phyloP scores from a whole-genome alignment of 2,888 invertebrate genomes.

The Philereme vetulata region DNA sequence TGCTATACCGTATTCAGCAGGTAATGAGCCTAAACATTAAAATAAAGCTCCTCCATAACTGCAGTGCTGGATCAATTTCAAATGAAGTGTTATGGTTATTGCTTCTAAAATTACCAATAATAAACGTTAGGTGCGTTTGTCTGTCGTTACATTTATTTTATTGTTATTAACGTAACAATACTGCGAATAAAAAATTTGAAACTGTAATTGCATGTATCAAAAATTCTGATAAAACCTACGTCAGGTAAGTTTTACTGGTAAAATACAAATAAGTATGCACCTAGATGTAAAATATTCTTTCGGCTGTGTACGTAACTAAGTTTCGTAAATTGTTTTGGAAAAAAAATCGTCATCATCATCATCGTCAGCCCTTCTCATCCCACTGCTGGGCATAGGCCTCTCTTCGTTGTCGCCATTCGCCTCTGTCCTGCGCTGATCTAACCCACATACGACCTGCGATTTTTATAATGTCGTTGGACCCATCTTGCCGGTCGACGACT shows the following conservation, averaged over 20 bases:
- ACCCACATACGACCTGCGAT: too few species aligned
- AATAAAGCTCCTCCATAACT: conserved; percentile 13
- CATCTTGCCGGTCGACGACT: too few species aligned
- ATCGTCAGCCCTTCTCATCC: too few species aligned
- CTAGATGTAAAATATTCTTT: too few species aligned
- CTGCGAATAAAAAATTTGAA: conserved; percentile 5
- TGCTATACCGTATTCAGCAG: too few species aligned
- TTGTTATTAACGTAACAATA: conserved; percentile 54
- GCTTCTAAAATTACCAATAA: conserved; percentile 40
- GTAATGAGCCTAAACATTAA: background rate
- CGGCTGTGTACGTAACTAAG: too few species aligned
- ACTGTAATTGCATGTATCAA: conserved; percentile 8
- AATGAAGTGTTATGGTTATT: conserved; percentile 53
- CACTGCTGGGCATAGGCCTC: too few species aligned
- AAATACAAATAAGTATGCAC: background rate
- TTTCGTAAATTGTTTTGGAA: too few species aligned
- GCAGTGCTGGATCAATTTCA: conserved; percentile 39
- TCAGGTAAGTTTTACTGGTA: background rate
- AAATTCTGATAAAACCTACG: background rate
- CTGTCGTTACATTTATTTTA: conserved; percentile 46
- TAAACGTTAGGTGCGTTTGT: conserved; percentile 45
- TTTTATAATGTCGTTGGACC: too few species aligned
- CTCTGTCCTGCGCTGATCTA: too few species aligned
- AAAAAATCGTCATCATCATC: too few species aligned
- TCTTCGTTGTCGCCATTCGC: too few species aligned